phyloP scores from a whole-genome alignment of 2,113 vertebrate genomes.

The Onychostruthus taczanowskii region DNA sequence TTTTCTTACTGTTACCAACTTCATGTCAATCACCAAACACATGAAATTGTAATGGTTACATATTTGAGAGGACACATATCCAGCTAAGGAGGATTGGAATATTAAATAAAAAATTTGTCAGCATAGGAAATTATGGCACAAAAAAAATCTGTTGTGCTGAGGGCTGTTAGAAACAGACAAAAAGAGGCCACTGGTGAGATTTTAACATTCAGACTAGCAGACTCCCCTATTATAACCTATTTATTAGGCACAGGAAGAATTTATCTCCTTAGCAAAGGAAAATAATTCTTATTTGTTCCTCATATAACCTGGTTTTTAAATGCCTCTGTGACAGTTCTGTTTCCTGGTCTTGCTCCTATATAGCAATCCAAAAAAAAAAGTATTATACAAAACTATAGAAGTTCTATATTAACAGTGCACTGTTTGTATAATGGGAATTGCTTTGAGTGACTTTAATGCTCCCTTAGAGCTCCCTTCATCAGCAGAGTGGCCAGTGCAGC shows the following conservation, averaged over 20 bases:
- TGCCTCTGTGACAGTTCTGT: neutral
- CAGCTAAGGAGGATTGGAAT: neutral
- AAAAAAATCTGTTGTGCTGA: neutral
- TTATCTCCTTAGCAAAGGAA: neutral
- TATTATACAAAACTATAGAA: neutral
- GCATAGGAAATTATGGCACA: neutral
- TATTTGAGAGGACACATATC: neutral
- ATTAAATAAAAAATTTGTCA: neutral
- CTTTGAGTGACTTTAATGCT: neutral
- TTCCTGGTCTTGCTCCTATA: neutral
- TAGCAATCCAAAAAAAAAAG: neutral
- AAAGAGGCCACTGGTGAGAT: neutral
- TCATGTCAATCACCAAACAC: neutral
- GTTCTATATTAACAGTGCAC: neutral
- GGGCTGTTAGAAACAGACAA: neutral
- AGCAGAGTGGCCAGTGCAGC: neutral
- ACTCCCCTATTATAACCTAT: neutral
- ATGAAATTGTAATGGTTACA: neutral
- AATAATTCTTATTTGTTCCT: neutral
- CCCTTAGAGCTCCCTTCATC: neutral
- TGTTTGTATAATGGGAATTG: neutral
- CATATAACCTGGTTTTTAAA: neutral
- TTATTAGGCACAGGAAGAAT: neutral
- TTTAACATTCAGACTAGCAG: neutral
- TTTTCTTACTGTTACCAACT: slow-evolving; percentile 8